Conservation (phyloP, 2,797 vertebrate species). For the Peromyscus melanophrys region DNA sequence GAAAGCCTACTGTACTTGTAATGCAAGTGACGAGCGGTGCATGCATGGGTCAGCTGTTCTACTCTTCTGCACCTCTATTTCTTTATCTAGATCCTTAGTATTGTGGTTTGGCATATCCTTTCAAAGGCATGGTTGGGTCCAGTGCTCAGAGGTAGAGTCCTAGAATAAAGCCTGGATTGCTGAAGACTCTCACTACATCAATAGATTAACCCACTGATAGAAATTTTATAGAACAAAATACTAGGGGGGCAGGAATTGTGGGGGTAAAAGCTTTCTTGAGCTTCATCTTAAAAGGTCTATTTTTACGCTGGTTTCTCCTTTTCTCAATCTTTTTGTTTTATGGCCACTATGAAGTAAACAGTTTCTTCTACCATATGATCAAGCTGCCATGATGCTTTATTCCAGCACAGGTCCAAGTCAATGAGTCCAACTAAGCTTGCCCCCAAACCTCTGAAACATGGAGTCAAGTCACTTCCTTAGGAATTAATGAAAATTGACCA, state of each 20-base stretch:
- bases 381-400: too few relatives aligned
- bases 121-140: not conserved
- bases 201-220: not conserved
- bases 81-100: not conserved
- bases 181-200: not conserved
- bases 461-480: not conserved
- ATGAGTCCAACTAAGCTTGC: not conserved
- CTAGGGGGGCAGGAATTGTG: not conserved
- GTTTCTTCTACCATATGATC: too few relatives aligned
- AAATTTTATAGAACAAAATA: not conserved
- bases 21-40: not conserved
- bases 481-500: not conserved
- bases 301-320: not conserved
- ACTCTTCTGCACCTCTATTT: not conserved
- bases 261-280: too few relatives aligned
- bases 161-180: not conserved
- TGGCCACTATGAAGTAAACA: not conserved
- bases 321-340: not conserved
- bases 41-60: rapidly evolving
- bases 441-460: not conserved
- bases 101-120: not conserved
- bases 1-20: not conserved
- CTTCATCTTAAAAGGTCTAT: not conserved
- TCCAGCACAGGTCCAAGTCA: not conserved
- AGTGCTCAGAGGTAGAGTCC: not conserved